Conservation (phyloP, 2,888 invertebrate species). For the Eupithecia insigniata region DNA sequence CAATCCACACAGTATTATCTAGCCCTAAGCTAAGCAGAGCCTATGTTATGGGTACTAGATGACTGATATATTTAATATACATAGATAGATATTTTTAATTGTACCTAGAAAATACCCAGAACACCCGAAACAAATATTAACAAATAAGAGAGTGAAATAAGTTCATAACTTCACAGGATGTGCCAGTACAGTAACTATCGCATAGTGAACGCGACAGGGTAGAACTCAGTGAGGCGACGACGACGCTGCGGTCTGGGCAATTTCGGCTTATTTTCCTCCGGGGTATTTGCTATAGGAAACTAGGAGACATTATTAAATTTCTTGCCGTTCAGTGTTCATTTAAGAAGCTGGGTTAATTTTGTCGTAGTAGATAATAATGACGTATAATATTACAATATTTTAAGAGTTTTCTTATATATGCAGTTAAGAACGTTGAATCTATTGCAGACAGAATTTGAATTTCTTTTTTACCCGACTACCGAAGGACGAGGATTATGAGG, state of each 20-base stretch:
- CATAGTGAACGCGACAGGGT: not conserved
- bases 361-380: not conserved
- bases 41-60: too few species aligned
- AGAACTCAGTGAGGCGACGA: not conserved
- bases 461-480: too few species aligned
- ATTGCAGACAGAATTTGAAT: too few species aligned
- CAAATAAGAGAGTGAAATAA: too few species aligned
- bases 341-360: not conserved
- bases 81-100: too few species aligned
- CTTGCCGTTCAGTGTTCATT: slow-evolving; percentile 15
- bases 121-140: too few species aligned
- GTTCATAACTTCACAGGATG: not conserved
- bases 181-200: not conserved
- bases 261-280: slow-evolving; percentile 17
- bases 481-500: too few species aligned
- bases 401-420: not conserved
- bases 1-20: too few species aligned
- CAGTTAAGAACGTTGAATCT: not conserved
- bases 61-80: too few species aligned
- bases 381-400: not conserved
- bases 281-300: slow-evolving; percentile 17
- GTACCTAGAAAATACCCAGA: too few species aligned
- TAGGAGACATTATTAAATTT: slow-evolving; percentile 29
- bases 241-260: slow-evolving; percentile 17
- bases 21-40: too few species aligned